Base-by-base conservation (phyloP, 2,888 invertebrate genomes). In the Steinernema hermaphroditum region DNA sequence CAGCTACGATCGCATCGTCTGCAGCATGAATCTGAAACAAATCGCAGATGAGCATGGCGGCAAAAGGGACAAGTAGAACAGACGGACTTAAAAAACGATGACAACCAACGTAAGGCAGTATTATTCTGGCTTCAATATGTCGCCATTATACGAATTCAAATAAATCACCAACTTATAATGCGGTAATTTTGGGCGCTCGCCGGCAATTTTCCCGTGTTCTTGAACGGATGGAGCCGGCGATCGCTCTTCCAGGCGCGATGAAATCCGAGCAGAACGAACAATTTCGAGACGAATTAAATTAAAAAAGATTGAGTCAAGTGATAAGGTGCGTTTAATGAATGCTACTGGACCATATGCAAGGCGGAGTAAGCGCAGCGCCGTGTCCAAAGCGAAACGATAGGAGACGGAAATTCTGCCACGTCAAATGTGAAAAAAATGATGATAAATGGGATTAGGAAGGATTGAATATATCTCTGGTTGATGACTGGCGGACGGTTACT, bases 131-230 rank as follows among this genome's bases (percentile, higher is more conserved):
- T 9, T 29, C 62, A n/a, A 54, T 62, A 32, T 62, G 62, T 62
- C 62, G 29, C 62, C 62, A 16, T 6, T 62, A 62, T 32, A 62
- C 62, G 32, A 29, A 62, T 27, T 62, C 29, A 32, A 62, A 62
- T 62, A 62, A 62, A 62, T 62, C 62, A 62, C 19, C 62, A 62
- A 62, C 62, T 62, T 62, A 62, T 62, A 29, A 62, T 32, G 62
- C 62, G 62, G 62, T 62, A 62, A 62, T 32, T 62, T 62, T 29
- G 27, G 62, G 62, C 62, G 62, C 19, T 29, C 62, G 34, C 62
- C 54, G 29, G 34, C 62, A 24, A 16, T 8, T 34, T 62, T 62
- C 62, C 62, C 32, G 12, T 46, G 46, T 46, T 46, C 46, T 46
- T 62, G 16, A 32, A 62, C 62, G 62, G 27, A 22, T 8, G 37